These are phyloP conservation scores for Caenorhabditis tropicalis DNA, from an alignment of 1,140 invertebrate species.

Conservation along the genomic window DNA sequence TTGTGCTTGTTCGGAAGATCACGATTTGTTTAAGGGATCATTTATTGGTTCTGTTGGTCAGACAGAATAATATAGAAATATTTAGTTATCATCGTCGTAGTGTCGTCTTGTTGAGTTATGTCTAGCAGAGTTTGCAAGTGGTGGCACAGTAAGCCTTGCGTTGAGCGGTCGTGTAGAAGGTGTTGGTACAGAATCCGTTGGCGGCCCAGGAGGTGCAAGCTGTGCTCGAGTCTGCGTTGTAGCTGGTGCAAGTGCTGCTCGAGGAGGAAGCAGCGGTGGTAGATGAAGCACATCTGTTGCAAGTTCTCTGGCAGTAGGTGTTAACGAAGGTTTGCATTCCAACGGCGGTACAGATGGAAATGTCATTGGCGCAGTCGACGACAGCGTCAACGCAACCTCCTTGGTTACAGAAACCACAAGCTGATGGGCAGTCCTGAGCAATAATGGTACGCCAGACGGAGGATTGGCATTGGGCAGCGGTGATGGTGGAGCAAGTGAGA, in stretches of 20 bases:
- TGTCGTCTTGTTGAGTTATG: background rate
- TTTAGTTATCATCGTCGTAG: background rate
- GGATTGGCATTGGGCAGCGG: background rate
- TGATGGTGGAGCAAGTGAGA: constrained; percentile 37
- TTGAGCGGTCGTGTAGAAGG: constrained; percentile 18
- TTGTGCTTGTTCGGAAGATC: background rate
- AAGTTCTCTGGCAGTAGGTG: constrained; percentile 41
- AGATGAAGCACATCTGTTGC: background rate
- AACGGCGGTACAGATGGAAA: constrained; percentile 34
- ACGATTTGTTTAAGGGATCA: background rate
- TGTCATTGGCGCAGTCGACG: background rate
- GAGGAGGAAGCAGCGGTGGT: background rate
- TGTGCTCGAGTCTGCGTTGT: background rate
- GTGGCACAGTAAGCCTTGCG: constrained; percentile 18
- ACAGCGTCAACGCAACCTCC: constrained; percentile 44
- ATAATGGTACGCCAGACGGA: constrained; percentile 36
- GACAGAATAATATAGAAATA: background rate
- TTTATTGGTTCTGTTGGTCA: background rate
- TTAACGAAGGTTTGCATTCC: constrained; percentile 18
- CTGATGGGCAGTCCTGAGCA: constrained; percentile 40
- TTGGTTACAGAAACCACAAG: constrained; percentile 42
- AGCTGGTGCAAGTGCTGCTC: background rate
- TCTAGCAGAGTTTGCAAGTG: constrained; percentile 29
- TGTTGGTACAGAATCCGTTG: constrained; percentile 45
- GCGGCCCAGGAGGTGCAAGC: background rate